Base-by-base conservation (phyloP, 2,113 vertebrate genomes). In the Spheniscus mendiculus region DNA sequence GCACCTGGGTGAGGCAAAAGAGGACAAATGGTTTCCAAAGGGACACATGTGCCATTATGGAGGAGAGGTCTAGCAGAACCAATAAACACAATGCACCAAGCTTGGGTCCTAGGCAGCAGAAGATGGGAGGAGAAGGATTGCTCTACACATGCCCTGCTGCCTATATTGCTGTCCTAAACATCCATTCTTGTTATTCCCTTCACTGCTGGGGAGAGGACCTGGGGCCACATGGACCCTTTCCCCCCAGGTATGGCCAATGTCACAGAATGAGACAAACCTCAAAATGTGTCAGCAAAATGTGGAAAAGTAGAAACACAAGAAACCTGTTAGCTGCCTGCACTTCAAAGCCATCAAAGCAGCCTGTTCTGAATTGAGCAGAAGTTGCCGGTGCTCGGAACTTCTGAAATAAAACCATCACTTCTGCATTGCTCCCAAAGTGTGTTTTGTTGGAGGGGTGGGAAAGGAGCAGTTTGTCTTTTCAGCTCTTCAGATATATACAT, bases 11-110 rank as follows among this genome's bases (percentile, higher is more conserved):
- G 34, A 88, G 44, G 53, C 6, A 52, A 47, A 90, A 79, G 25
- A 59, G 17, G 34, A 50, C 10, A 88, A 45, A 52, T 7, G 1
- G 3, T 65, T 93, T 76, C 74, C 56, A 34, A 63, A 87, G 8
- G 7, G 22, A 1, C 1, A 0, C 1, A 1, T 10, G 18, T 1
- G 11, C 47, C 2, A 1, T 44, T 32, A 29, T 4, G 7, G 50
- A 56, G 14, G 5, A 55, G 18, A 40, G 5, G 38, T 63, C 20
- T 19, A 47, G 26, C 15, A 88, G 32, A 32, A 34, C 26, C 53
- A 65, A 32, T 4, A 61, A 85, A 50, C 21, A 19, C 29, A 50
- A 10, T 16, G 15, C 40, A 66, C 15, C 32, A 38, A 55, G 5
- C 12, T 12, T 67, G 55, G 42, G 6, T 27, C 13, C 15, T 34